A percentile compares a stretch with the other conserved stretches of the same genome.
Evolutionary conservation across 2,113 vertebrate species (phyloP).

Genomic region (Datnioides undecimradiatus): DNA sequence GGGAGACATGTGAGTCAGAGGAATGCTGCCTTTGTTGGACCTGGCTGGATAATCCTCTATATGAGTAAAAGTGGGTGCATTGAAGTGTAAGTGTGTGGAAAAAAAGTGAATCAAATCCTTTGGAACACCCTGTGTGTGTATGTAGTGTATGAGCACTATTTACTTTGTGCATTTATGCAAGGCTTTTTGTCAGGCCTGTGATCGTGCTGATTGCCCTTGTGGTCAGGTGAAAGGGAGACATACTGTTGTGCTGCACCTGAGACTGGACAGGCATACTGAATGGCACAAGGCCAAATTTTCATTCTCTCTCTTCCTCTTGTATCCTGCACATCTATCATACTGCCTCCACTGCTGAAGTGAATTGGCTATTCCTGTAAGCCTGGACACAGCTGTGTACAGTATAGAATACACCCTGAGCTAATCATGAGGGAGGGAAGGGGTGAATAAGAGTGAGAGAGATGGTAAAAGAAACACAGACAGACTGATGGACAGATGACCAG

Average conservation of each 20-base stretch:
- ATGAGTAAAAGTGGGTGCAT: slow-evolving; percentile 10
- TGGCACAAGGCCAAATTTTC: slow-evolving; percentile 57
- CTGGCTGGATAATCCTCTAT: slow-evolving; percentile 17
- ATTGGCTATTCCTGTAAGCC: slow-evolving; percentile 74
- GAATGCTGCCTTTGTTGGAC: slow-evolving; percentile 55
- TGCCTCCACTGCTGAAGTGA: slow-evolving; percentile 66
- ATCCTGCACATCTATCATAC: slow-evolving; percentile 21
- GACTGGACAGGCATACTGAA: slow-evolving; percentile 65
- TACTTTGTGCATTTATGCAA: slow-evolving; percentile 32
- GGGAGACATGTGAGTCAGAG: slow-evolving; percentile 44
- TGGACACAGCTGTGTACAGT: slow-evolving; percentile 75
- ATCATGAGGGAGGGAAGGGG: slow-evolving; percentile 48
- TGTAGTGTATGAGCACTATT: background rate
- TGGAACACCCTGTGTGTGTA: background rate
- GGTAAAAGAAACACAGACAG: slow-evolving; percentile 28
- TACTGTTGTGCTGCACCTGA: slow-evolving; percentile 37
- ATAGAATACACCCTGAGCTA: slow-evolving; percentile 49
- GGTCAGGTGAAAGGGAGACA: slow-evolving; percentile 63
- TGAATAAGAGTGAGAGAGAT: slow-evolving; percentile 21
- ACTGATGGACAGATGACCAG: slow-evolving; percentile 41
- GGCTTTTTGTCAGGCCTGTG: slow-evolving; percentile 34
- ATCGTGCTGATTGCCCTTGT: slow-evolving; percentile 54
- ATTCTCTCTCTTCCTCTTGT: slow-evolving; percentile 19
- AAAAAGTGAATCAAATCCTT: slow-evolving; percentile 17
- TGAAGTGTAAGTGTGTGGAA: slow-evolving; percentile 30